Conservation (phyloP, 2,888 invertebrate genomes). For the Pseudanteris insignis region DNA sequence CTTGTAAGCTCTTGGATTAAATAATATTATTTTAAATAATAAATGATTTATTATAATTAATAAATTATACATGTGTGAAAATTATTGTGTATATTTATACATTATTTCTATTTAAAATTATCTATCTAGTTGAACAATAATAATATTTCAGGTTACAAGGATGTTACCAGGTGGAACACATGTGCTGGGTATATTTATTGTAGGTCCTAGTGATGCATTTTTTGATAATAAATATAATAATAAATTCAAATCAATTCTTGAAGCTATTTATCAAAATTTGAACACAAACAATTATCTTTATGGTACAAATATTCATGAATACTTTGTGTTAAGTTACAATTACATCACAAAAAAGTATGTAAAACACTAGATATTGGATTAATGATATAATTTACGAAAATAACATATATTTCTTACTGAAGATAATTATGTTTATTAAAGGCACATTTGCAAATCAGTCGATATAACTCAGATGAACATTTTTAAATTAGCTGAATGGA, state of each 20-base stretch:
- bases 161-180: constrained; percentile 92
- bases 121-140: no score
- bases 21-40: no score
- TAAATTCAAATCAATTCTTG: constrained; percentile 71
- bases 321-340: constrained; percentile 72
- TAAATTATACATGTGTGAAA: no score
- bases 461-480: constrained; percentile 68
- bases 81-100: no score
- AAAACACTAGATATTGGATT: background rate
- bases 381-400: background rate
- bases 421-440: constrained; percentile 47
- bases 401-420: background rate
- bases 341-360: constrained; percentile 57
- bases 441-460: constrained; percentile 74
- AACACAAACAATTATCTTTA: constrained; percentile 71
- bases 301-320: constrained; percentile 72
- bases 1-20: constrained; percentile 74
- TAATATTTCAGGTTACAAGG: constrained; percentile 79
- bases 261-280: constrained; percentile 70
- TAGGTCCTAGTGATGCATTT: constrained; percentile 74
- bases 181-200: constrained; percentile 83
- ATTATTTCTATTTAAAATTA: no score
- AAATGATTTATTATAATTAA: no score
- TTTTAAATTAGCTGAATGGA: constrained; percentile 79
- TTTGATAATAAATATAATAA: constrained; percentile 69